Evolutionary conservation across 1,140 invertebrate species (phyloP).

Genomic region (Dreissena polymorpha): DNA sequence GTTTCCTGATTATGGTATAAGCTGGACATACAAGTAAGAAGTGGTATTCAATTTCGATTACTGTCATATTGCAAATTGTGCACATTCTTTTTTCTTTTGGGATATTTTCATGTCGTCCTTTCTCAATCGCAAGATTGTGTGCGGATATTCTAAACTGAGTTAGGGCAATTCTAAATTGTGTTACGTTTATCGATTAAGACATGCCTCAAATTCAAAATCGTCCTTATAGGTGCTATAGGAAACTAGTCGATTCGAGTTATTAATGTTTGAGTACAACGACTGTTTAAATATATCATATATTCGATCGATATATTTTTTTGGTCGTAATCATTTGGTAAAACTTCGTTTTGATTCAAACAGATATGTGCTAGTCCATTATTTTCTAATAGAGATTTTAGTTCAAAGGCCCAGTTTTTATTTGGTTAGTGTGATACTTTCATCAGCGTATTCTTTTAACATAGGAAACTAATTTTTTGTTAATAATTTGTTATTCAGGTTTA

Average conservation of each 20-base stretch:
- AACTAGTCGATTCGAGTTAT: background rate
- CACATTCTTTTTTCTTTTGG: background rate
- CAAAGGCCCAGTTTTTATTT: conserved; percentile 4
- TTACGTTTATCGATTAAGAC: too few species aligned
- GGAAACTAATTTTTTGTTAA: conserved; percentile 1
- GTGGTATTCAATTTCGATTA: background rate
- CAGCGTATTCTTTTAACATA: background rate
- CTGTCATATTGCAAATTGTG: background rate
- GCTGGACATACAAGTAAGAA: conserved; percentile 1
- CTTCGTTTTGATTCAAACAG: background rate
- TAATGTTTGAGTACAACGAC: conserved; percentile 5
- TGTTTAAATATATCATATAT: conserved; percentile 6
- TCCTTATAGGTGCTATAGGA: background rate
- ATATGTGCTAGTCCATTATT: background rate
- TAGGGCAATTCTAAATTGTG: background rate
- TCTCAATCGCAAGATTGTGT: conserved; percentile 5
- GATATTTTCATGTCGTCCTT: conserved; percentile 1
- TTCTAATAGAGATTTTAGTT: conserved; percentile 16
- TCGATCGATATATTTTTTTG: background rate
- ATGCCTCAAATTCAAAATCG: background rate
- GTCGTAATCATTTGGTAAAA: background rate
- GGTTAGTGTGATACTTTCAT: conserved; percentile 3
- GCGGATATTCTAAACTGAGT: background rate
- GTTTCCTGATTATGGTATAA: background rate
- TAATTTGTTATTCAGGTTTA: conserved; percentile 3